A percentile compares a stretch with the other conserved stretches of the same genome.
These are phyloP conservation scores for Eupleurogrammus muticus DNA, from an alignment of 2,797 vertebrate species.

Conservation along the genomic window DNA sequence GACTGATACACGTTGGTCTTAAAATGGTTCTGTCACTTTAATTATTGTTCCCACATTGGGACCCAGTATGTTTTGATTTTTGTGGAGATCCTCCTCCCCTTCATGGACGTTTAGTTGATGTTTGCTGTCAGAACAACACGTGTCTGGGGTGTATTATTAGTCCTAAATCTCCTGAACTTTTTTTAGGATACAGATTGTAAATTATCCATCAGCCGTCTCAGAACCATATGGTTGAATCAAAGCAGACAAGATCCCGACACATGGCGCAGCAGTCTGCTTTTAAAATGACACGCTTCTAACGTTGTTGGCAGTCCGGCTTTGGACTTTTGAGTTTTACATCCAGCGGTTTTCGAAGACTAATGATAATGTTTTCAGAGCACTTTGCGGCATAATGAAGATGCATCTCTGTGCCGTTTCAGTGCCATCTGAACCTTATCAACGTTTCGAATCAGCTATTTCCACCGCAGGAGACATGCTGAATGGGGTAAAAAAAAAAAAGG, in stretches of 20 bases:
- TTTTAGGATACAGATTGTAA: conserved; percentile 24
- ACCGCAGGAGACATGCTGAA: conserved; percentile 41
- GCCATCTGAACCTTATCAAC: conserved; percentile 73
- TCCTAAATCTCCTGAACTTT: conserved; percentile 21
- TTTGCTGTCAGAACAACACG: not conserved
- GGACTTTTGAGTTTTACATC: conserved; percentile 35
- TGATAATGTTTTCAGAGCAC: conserved; percentile 69
- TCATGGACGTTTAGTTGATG: not conserved
- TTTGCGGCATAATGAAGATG: conserved; percentile 72
- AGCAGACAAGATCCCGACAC: conserved; percentile 28
- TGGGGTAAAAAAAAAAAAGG: conserved; percentile 34
- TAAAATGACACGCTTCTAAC: conserved; percentile 42
- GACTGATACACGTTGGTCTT: not conserved
- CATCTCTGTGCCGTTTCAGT: conserved; percentile 65
- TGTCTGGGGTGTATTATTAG: conserved; percentile 4
- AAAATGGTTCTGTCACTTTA: too few relatives aligned
- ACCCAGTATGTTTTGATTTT: too few relatives aligned
- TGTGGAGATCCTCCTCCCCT: not conserved
- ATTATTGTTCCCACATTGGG: too few relatives aligned
- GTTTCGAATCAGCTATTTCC: conserved; percentile 68
- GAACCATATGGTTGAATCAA: conserved; percentile 39
- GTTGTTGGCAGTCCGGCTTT: conserved; percentile 19
- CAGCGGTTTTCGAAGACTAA: conserved; percentile 65
- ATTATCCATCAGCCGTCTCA: conserved; percentile 23
- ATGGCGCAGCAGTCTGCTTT: conserved; percentile 35